Evolutionary conservation across 2,888 invertebrate genomes (phyloP).

Genomic region (Galeruca laticollis): DNA sequence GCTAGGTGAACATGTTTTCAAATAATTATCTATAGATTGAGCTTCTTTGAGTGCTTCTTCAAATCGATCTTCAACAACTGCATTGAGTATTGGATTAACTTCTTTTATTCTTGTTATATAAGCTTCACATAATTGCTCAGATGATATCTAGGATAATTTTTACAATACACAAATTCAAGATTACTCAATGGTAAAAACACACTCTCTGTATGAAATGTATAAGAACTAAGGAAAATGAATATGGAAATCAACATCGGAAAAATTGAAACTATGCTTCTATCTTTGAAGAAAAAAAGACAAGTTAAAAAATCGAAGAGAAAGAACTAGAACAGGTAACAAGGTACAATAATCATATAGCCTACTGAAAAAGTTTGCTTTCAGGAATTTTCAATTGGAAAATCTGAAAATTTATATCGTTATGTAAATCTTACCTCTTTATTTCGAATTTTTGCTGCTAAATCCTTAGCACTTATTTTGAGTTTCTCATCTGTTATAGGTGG

Average conservation of each 20-base stretch:
- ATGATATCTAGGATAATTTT: conserved; percentile 72
- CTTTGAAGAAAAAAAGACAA: no score
- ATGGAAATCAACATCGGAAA: no score
- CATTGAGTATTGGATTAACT: conserved; percentile 83
- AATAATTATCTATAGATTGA: conserved; percentile 72
- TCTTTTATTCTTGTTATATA: conserved; percentile 83
- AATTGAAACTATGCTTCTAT: no score
- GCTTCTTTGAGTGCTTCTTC: conserved; percentile 81
- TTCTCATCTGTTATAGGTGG: conserved; percentile 77
- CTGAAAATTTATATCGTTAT: not conserved
- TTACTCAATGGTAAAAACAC: no score
- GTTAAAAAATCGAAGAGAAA: no score
- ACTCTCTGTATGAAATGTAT: no score
- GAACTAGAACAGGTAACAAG: no score
- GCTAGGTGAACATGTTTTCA: conserved; percentile 49
- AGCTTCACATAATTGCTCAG: conserved; percentile 77
- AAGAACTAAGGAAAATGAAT: no score
- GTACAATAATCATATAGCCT: no score
- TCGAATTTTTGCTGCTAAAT: conserved; percentile 79
- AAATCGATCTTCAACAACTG: conserved; percentile 83
- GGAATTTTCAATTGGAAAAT: not conserved
- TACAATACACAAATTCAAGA: no score
- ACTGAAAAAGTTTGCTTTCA: no score
- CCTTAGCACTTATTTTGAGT: conserved; percentile 78
- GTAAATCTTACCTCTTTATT: conserved; percentile 72